phyloP scores from a whole-genome alignment of 1,140 invertebrate species.

The Hormaphis cornu region DNA sequence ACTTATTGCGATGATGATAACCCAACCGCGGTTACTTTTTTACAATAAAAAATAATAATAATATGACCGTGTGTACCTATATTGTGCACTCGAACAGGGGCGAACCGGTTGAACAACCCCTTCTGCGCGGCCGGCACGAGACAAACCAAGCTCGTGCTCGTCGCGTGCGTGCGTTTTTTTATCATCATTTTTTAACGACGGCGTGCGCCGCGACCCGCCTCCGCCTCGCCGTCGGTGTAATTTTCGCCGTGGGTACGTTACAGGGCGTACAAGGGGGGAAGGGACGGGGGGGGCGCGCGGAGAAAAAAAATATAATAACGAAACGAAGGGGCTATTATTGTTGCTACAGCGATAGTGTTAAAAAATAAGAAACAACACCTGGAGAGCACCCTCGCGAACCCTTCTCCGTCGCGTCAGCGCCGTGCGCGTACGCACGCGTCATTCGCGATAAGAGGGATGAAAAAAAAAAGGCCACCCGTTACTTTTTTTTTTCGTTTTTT shows the following conservation, averaged over 20 bases:
- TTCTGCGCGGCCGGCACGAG: constrained; percentile 6
- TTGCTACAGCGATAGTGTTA: constrained; percentile 11
- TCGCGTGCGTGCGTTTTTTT: constrained; percentile 6
- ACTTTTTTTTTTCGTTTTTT: not conserved
- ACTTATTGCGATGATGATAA: too few relatives aligned
- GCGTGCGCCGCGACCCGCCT: not conserved
- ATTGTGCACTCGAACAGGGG: not conserved
- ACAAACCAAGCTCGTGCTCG: constrained; percentile 26
- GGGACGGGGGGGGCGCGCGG: not conserved
- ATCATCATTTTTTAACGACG: not conserved
- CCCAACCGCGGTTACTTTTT: too few relatives aligned
- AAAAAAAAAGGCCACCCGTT: constrained; percentile 13
- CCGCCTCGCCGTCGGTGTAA: not conserved
- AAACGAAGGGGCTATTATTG: constrained; percentile 7
- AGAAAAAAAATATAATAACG: not conserved
- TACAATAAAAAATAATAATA: too few relatives aligned
- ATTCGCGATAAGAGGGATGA: not conserved
- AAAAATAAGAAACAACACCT: constrained; percentile 32
- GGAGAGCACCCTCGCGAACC: constrained; percentile 31
- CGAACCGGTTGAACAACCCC: constrained; percentile 22
- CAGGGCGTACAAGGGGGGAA: not conserved
- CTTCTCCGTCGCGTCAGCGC: not conserved
- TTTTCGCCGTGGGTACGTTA: too few relatives aligned
- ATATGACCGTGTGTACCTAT: too few relatives aligned
- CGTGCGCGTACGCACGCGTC: not conserved